Percentiles rank a stretch among this genome's conserved stretches.
Evolutionary conservation across 2,888 invertebrate species (phyloP).

Genomic region (Machimus rusticus): DNA sequence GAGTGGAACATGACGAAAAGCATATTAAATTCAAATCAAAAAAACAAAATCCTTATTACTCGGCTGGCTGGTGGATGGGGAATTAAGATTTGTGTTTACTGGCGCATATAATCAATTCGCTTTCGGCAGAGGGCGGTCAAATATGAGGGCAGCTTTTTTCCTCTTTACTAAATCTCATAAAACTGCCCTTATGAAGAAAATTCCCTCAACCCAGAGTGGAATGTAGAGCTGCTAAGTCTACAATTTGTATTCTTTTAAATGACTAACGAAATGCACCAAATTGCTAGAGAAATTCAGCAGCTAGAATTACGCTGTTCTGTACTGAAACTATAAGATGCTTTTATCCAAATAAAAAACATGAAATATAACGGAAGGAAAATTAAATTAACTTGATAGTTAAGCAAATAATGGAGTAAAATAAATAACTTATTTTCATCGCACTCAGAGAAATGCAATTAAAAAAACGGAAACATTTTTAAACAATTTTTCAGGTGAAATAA

Average conservation of each 20-base stretch:
- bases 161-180: neutral
- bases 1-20: neutral
- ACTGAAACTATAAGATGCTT: neutral
- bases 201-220: neutral
- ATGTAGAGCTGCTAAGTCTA: neutral
- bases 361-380: neutral
- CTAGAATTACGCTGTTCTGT: neutral
- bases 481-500: too few relatives aligned
- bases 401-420: neutral
- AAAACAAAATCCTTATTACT: neutral
- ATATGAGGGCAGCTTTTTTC: neutral
- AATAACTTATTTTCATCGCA: neutral
- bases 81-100: neutral
- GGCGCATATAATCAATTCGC: neutral
- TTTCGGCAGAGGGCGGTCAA: neutral
- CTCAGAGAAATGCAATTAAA: neutral
- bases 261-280: neutral
- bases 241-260: neutral
- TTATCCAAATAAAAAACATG: neutral
- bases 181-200: neutral
- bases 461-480: too few relatives aligned
- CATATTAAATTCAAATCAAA: constrained; percentile 25
- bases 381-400: neutral
- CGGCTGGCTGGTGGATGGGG: neutral
- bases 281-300: neutral